These are phyloP conservation scores for Dicyrtoma fusca DNA, from an alignment of 2,888 invertebrate genomes.

Conservation along the genomic window DNA sequence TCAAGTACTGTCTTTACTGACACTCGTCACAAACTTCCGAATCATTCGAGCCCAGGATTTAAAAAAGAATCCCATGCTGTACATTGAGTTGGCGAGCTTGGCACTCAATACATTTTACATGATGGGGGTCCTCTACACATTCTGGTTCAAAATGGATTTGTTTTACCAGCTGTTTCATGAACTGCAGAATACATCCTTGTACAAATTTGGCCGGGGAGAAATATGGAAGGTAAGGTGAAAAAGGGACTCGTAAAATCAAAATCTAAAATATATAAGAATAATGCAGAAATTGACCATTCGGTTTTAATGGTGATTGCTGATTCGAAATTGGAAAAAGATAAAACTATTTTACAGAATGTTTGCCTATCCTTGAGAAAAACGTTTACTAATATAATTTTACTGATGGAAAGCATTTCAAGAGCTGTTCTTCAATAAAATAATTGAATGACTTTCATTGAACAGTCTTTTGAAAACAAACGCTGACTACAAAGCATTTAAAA, in stretches of 20 bases:
- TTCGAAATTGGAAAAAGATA: no score
- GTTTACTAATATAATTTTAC: no score
- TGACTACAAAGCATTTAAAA: neutral
- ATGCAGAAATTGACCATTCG: no score
- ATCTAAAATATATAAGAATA: no score
- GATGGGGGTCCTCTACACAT: constrained; percentile 20
- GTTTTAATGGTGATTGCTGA: no score
- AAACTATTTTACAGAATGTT: no score
- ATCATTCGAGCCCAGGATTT: constrained; percentile 23
- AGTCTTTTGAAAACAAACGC: neutral
- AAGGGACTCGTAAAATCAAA: no score
- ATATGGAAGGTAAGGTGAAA: constrained; percentile 18
- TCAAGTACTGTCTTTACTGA: constrained; percentile 8
- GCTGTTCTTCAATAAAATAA: no score
- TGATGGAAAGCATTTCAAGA: no score
- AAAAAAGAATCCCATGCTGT: constrained; percentile 28
- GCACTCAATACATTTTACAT: constrained; percentile 10
- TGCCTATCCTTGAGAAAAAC: no score
- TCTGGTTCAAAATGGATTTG: constrained; percentile 26
- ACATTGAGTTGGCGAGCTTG: constrained; percentile 30
- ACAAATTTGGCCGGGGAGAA: constrained; percentile 9
- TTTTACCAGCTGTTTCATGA: constrained; percentile 5
- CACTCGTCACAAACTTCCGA: constrained; percentile 23
- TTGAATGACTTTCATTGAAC: neutral
- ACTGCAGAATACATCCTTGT: constrained; percentile 7